Percentiles rank a stretch among this genome's conserved stretches.
Evolutionary conservation across 2,888 invertebrate species (phyloP).

Genomic region (Tetranychus piercei): DNA sequence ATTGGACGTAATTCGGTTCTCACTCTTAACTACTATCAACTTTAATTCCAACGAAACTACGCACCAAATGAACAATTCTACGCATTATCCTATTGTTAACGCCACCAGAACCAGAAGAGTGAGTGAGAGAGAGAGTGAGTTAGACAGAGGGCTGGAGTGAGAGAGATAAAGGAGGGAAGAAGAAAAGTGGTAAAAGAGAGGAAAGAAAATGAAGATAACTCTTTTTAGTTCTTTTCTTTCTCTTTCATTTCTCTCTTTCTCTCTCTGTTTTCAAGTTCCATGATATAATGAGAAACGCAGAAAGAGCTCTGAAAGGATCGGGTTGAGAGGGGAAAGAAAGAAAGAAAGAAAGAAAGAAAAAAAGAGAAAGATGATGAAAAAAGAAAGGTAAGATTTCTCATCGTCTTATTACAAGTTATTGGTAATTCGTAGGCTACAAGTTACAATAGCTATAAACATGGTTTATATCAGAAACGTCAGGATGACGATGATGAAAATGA

Average conservation of each 20-base stretch:
- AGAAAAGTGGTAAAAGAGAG: constrained; percentile 3
- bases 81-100: background rate
- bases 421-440: background rate
- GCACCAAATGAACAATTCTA: background rate
- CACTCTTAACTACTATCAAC: background rate
- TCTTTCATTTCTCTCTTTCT: too few relatives aligned
- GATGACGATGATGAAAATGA: background rate
- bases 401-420: background rate
- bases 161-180: background rate
- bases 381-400: background rate
- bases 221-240: too few relatives aligned
- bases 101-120: background rate
- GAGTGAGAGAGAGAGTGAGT: constrained; percentile 1
- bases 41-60: background rate
- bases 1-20: too few relatives aligned
- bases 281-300: too few relatives aligned
- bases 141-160: background rate
- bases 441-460: background rate
- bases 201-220: background rate
- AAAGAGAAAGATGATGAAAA: background rate
- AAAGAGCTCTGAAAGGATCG: background rate
- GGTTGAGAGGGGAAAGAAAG: background rate
- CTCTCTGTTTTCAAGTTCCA: too few relatives aligned
- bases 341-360: background rate
- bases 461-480: background rate